Conservation (phyloP, 2,888 invertebrate genomes). For the Mimachlamys varia region DNA sequence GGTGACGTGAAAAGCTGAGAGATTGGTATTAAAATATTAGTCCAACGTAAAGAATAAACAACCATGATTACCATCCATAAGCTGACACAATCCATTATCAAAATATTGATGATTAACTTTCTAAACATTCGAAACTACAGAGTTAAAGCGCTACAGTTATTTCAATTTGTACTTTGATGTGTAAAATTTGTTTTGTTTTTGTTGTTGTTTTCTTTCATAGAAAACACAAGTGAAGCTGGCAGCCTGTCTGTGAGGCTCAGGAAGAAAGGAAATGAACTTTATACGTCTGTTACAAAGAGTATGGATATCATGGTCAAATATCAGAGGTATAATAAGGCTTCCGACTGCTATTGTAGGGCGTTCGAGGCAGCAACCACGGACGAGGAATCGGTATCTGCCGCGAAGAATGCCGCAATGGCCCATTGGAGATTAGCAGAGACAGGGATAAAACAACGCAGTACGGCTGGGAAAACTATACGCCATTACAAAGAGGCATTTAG, state of each 20-base stretch:
- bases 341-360: neutral
- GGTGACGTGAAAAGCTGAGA: too few species aligned
- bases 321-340: neutral
- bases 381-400: constrained; percentile 38
- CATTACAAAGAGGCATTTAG: constrained; percentile 52
- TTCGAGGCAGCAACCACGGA: neutral
- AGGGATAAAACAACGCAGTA: neutral
- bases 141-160: too few species aligned
- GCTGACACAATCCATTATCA: too few species aligned
- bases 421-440: constrained; percentile 46
- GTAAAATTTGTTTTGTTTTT: too few species aligned
- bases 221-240: neutral
- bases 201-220: too few species aligned
- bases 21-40: too few species aligned
- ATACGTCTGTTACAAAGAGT: neutral
- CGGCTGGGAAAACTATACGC: neutral
- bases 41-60: too few species aligned
- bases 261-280: neutral
- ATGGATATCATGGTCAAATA: neutral
- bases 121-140: too few species aligned
- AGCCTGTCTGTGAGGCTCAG: neutral
- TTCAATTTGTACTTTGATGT: too few species aligned
- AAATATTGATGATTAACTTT: too few species aligned
- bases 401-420: constrained; percentile 51
- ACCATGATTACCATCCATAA: too few species aligned